Percentiles rank a stretch among this genome's conserved stretches.
phyloP scores from a whole-genome alignment of 2,113 vertebrate genomes.

The Dicaeum eximium region DNA sequence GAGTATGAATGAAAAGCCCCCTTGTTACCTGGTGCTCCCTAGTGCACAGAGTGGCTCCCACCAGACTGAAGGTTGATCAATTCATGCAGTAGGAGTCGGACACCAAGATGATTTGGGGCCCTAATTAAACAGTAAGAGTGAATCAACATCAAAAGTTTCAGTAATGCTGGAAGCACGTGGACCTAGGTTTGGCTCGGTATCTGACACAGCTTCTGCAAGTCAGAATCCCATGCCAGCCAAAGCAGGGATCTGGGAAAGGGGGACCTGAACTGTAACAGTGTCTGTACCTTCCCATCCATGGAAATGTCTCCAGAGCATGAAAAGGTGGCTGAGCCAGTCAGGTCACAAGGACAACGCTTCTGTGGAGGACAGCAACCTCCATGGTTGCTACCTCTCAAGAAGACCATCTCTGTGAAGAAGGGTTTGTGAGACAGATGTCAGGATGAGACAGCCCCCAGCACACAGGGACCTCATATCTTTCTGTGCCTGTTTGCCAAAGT shows the following conservation, averaged over 20 bases:
- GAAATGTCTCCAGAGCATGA: not conserved
- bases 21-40: not conserved
- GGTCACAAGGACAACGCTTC: not conserved
- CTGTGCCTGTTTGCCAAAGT: not conserved
- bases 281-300: not conserved
- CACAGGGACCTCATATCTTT: not conserved
- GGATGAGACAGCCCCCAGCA: not conserved
- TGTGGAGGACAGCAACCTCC: not conserved
- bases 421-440: not conserved
- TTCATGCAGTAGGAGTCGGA: accelerated
- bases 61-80: not conserved
- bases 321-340: not conserved
- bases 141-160: not conserved
- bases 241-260: not conserved
- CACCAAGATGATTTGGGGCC: not conserved
- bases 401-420: not conserved
- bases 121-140: not conserved
- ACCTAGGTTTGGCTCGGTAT: not conserved
- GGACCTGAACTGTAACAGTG: accelerated
- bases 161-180: accelerated
- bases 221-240: not conserved
- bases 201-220: not conserved
- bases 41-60: not conserved
- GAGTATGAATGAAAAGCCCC: not conserved
- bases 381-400: not conserved